These are phyloP conservation scores for Willowsia nigromaculata DNA, from an alignment of 2,888 invertebrate genomes.

Conservation along the genomic window DNA sequence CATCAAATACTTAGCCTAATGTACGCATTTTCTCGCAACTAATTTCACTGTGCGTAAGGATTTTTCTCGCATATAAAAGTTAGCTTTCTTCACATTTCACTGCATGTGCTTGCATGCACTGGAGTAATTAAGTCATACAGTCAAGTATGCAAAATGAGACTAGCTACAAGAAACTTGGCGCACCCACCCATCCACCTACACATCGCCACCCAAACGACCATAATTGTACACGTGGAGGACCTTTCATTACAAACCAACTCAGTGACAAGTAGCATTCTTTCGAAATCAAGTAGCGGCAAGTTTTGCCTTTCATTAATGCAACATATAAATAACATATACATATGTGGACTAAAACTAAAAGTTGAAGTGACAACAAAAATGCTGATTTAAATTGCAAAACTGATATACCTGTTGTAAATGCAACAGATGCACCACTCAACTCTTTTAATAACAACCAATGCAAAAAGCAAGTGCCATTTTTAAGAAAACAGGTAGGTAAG, in stretches of 20 bases:
- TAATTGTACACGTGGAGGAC: neutral
- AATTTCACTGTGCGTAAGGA: neutral
- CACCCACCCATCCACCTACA: conserved; percentile 8
- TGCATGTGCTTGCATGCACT: conserved; percentile 18
- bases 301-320: neutral
- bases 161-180: neutral
- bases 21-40: neutral
- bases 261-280: neutral
- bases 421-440: neutral
- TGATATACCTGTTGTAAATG: neutral
- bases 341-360: conserved; percentile 19
- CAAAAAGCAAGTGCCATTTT: neutral
- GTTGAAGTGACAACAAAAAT: conserved; percentile 23
- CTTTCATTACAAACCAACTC: neutral
- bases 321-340: neutral
- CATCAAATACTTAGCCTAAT: no score
- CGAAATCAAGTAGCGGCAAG: neutral
- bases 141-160: conserved; percentile 20
- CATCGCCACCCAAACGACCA: neutral
- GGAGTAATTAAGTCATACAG: conserved; percentile 38
- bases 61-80: neutral
- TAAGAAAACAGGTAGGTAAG: neutral
- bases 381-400: neutral
- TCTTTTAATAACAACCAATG: no score
- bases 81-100: neutral